Percentiles rank a stretch among this genome's conserved stretches.
phyloP scores from a whole-genome alignment of 1,140 invertebrate genomes.

The Drosophila eugracilis region DNA sequence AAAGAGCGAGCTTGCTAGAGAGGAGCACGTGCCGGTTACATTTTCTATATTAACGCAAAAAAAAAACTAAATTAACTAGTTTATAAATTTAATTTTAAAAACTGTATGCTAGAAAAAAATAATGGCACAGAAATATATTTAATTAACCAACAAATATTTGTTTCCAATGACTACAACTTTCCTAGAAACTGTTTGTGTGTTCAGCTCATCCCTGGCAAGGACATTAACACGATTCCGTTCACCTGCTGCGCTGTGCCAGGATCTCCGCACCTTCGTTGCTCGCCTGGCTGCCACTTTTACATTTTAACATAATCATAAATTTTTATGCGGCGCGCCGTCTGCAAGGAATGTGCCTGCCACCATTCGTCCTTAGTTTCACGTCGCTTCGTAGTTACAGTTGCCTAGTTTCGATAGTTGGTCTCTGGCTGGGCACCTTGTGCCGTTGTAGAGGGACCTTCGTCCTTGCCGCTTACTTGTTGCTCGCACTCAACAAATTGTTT shows the following conservation, averaged over 20 bases:
- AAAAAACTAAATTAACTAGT: not conserved
- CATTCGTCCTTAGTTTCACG: not conserved
- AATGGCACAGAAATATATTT: too few species aligned
- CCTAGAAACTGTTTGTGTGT: too few species aligned
- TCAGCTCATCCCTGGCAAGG: slow-evolving; percentile 31
- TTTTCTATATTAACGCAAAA: not conserved
- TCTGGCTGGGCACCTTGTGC: slow-evolving; percentile 31
- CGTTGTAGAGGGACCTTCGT: slow-evolving; percentile 11
- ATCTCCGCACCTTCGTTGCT: slow-evolving; percentile 12
- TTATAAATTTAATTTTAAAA: not conserved
- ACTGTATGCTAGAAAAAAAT: not conserved
- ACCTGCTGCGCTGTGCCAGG: slow-evolving; percentile 60
- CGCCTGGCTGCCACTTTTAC: slow-evolving; percentile 70
- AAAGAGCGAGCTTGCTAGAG: slow-evolving; percentile 11
- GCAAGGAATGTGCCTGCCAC: slow-evolving; percentile 42
- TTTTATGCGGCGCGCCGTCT: slow-evolving; percentile 80
- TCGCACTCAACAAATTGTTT: slow-evolving; percentile 74
- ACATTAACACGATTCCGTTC: slow-evolving; percentile 79
- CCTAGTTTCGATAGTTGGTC: slow-evolving; percentile 74
- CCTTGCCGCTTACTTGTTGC: slow-evolving; percentile 73
- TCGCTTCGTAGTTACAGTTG: slow-evolving; percentile 30
- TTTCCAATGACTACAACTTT: too few species aligned
- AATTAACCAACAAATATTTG: too few species aligned
- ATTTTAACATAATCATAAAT: slow-evolving; percentile 84
- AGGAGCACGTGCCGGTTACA: not conserved